phyloP scores from a whole-genome alignment of 2,888 invertebrate species.

The Diplazon laetatorius region DNA sequence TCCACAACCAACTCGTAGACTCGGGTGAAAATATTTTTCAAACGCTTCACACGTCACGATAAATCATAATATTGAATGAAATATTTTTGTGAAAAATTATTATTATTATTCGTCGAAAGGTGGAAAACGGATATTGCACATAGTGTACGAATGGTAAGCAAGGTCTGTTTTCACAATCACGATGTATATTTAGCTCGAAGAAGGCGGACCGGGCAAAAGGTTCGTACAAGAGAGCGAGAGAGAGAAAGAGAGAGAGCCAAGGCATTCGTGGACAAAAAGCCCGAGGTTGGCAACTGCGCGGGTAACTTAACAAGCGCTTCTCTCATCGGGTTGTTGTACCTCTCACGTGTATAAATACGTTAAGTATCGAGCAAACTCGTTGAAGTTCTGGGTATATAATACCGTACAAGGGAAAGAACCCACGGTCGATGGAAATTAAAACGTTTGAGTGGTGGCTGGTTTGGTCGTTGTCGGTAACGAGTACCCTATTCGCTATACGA shows the following conservation, averaged over 20 bases:
- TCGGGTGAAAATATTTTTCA: no score
- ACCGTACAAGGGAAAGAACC: background rate
- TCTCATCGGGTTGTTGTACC: conserved; percentile 37
- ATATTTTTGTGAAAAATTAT: no score
- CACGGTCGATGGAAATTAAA: conserved; percentile 16
- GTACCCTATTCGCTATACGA: no score
- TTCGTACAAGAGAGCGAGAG: no score
- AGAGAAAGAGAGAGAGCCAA: no score
- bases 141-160: conserved; percentile 24
- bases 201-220: background rate
- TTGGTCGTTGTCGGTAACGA: background rate
- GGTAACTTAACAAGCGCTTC: conserved; percentile 36
- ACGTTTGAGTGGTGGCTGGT: conserved; percentile 9
- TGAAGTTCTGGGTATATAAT: conserved; percentile 11
- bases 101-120: no score
- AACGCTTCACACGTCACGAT: no score
- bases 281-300: conserved; percentile 24
- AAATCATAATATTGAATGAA: no score
- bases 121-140: conserved; percentile 15
- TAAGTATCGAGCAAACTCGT: conserved; percentile 45
- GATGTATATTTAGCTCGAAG: background rate
- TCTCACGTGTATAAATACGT: conserved; percentile 53
- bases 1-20: no score
- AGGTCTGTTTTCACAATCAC: background rate
- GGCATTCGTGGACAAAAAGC: conserved; percentile 30